Evolutionary conservation across 1,140 invertebrate genomes (phyloP), one percentile per base, ranked within the genome.

Genomic region (Bombus cullumanus): DNA sequence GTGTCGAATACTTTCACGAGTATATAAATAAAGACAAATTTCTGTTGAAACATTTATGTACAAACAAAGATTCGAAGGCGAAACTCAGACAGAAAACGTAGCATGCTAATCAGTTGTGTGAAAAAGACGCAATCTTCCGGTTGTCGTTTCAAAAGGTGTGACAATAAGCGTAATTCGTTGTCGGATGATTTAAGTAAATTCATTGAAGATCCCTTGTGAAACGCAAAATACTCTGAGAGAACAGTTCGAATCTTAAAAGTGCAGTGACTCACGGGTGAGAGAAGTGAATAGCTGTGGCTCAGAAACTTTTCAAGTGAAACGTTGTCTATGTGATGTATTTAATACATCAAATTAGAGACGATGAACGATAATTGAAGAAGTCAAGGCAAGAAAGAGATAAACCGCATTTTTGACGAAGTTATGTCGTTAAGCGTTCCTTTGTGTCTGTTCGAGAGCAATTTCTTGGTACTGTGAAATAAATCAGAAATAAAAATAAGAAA

Each of bases 61-160:
- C 1, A 68, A 15, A 15, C 15, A 68, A 68, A 62, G 68, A 62
- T 69, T 75, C 18, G 39, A 77, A 66, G 41, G n/a, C 10, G 59
- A 80, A 79, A 77, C 39, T 6, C 28, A 68, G 13, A 31, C 6
- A 57, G 66, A 85, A 87, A 84, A 81, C 76, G 59, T 76, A 87
- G 77, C 86, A 15, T 80, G 71, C 59, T 72, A 69, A 88, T 77
- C 72, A 69, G 69, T 73, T 72, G 43, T 72, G 73, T 69, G 81
- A 86, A 47, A 62, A 90, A 81, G 62, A 68, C 57, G 73, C 74
- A 39, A 87, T 68, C 87, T 77, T 86, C 79, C 72, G 69, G 59
- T 71, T 28, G 62, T 28, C 39, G 41, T 68, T 64, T 69, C 59
- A 57, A 76, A 75, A 87, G 47, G 31, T 77, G 59, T 71, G 34